Evolutionary conservation across 2,888 invertebrate genomes (phyloP), one percentile per base, ranked within the genome.

Genomic region (Oligia latruncula): DNA sequence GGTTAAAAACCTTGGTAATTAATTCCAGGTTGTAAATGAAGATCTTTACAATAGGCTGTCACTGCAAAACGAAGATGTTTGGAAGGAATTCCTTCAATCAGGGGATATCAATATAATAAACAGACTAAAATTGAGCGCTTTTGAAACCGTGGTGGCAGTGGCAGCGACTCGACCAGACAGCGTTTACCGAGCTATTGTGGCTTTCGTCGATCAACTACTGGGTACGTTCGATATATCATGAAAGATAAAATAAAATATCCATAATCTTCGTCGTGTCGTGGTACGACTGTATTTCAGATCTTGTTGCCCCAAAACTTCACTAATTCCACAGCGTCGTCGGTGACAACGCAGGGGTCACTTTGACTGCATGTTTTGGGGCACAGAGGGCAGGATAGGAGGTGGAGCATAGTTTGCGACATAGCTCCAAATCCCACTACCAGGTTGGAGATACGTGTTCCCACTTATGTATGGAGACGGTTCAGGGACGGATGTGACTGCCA

Each of bases 91-190:
- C 92, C 94, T 98, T 76, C 95, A 96, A n/a, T 97, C 97, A 5
- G 97, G 97, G 43, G 97, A 98, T 89, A 97, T 98, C 92, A 98
- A 98, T 92, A 93, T 95, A 74, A 95, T 98, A 74, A 98, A 98
- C 13, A 94, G 91, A 74, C 93, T 97, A 85, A 97, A 97, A 74
- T 92, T 98, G 71, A 97, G 97, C 0, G 96, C 97, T 0, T 99
- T 99, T 92, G 99, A 99, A 92, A 98, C 98, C 86, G 97, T 99
- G 0, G 96, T 99, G 0, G 95, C 98, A 0, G 97, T 98, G 1
- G 98, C 99, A 93, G 98, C 98, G 0, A 95, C 99, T 6, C 97
- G 99, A 11, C 99, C 99, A 0, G 99, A 99, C 92, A 97, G 98
- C 74, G 95, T 99, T 55, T 98, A 98, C 89, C 97, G 98, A 40